Evolutionary conservation across 2,113 vertebrate species (phyloP).

Genomic region (Amphilophus citrinellus): DNA sequence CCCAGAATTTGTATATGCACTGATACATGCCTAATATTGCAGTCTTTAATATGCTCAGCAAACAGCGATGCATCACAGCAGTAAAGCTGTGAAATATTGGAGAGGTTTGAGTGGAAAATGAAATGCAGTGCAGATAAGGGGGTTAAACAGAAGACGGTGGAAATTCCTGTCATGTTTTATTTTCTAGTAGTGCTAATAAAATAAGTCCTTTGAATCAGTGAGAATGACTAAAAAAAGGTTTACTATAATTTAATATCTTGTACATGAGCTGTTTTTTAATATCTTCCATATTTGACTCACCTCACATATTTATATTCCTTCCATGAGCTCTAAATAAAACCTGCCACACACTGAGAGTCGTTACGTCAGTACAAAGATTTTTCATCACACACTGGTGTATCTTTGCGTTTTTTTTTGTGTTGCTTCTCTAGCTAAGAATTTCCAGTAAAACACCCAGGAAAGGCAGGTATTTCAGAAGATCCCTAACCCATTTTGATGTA

Average conservation of each 20-base stretch:
- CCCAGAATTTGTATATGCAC: background rate
- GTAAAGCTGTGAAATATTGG: background rate
- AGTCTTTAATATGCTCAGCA: background rate
- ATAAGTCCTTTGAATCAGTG: background rate
- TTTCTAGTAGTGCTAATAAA: background rate
- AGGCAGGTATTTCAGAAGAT: conserved; percentile 15
- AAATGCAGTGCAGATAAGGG: background rate
- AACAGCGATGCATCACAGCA: background rate
- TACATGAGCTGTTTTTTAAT: background rate
- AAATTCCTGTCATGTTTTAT: background rate
- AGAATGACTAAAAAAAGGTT: background rate
- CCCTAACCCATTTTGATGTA: conserved; percentile 14
- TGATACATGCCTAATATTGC: background rate
- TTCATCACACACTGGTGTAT: background rate
- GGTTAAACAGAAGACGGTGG: background rate
- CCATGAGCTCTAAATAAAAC: background rate
- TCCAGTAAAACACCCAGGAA: background rate
- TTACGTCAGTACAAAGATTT: background rate
- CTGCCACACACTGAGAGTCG: background rate
- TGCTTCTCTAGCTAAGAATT: background rate
- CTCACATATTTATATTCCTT: background rate
- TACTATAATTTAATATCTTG: background rate
- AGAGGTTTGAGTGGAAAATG: background rate
- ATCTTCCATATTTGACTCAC: background rate
- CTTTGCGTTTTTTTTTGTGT: background rate